Percentiles rank a stretch among this genome's conserved stretches.
Evolutionary conservation across 2,888 invertebrate species (phyloP).

Genomic region (Nipponacmea schrenckii): DNA sequence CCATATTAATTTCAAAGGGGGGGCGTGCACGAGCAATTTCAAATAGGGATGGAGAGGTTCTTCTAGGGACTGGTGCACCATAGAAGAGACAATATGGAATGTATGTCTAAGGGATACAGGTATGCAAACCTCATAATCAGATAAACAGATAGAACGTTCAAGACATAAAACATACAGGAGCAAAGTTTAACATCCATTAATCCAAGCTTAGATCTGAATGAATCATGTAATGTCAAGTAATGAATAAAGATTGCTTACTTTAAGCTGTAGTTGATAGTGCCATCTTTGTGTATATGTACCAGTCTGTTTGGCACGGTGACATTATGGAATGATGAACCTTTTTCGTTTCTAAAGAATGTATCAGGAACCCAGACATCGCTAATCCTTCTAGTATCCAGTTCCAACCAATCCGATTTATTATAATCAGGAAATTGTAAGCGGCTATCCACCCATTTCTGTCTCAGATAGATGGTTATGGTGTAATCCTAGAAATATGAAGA

Average conservation of each 20-base stretch:
- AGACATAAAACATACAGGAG: too few relatives aligned
- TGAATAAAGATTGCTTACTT: constrained; percentile 37
- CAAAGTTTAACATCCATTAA: too few relatives aligned
- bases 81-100: too few relatives aligned
- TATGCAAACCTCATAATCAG: too few relatives aligned
- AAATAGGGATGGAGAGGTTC: too few relatives aligned
- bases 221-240: too few relatives aligned
- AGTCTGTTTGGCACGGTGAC: constrained; percentile 61
- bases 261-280: constrained; percentile 57
- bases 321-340: constrained; percentile 55
- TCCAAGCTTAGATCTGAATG: too few relatives aligned
- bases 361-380: constrained; percentile 60
- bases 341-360: constrained; percentile 60
- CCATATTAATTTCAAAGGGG: too few relatives aligned
- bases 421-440: constrained; percentile 43
- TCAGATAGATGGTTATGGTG: constrained; percentile 47
- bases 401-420: constrained; percentile 38
- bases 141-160: too few relatives aligned
- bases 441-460: constrained; percentile 49
- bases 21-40: too few relatives aligned
- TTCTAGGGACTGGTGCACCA: too few relatives aligned
- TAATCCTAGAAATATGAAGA: constrained; percentile 39
- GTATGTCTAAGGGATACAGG: too few relatives aligned
- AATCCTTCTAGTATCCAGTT: constrained; percentile 53
- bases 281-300: constrained; percentile 58